These are phyloP conservation scores for Cerastis rubricosa DNA, from an alignment of 2,888 invertebrate genomes.

Conservation along the genomic window DNA sequence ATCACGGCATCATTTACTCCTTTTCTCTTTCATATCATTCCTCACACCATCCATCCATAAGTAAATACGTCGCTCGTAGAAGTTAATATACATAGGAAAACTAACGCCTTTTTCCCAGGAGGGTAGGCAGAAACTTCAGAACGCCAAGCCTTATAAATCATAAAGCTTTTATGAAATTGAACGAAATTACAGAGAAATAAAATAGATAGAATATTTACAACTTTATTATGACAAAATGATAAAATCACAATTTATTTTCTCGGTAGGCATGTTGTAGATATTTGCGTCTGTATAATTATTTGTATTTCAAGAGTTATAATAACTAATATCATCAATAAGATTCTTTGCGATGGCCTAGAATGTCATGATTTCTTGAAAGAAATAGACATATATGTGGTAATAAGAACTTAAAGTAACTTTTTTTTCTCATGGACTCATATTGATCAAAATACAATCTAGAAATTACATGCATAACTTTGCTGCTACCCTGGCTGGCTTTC, in stretches of 20 bases:
- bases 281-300: not conserved
- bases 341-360: not conserved
- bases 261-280: too few relatives aligned
- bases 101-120: too few relatives aligned
- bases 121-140: too few relatives aligned
- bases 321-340: not conserved
- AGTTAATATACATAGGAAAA: too few relatives aligned
- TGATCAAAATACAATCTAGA: not conserved
- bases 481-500: not conserved
- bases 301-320: not conserved
- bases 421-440: not conserved
- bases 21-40: too few relatives aligned
- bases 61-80: too few relatives aligned
- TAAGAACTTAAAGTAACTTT: not conserved
- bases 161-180: too few relatives aligned
- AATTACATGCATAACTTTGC: not conserved
- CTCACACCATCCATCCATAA: too few relatives aligned
- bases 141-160: too few relatives aligned
- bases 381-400: not conserved
- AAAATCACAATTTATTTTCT: too few relatives aligned
- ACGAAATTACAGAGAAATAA: not conserved
- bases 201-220: not conserved
- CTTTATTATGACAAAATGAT: not conserved
- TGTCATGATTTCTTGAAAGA: not conserved
- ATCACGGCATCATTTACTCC: too few relatives aligned